Evolutionary conservation across 2,888 invertebrate species (phyloP), one percentile per base, ranked within the genome.

Genomic region (Andrena praecox): DNA sequence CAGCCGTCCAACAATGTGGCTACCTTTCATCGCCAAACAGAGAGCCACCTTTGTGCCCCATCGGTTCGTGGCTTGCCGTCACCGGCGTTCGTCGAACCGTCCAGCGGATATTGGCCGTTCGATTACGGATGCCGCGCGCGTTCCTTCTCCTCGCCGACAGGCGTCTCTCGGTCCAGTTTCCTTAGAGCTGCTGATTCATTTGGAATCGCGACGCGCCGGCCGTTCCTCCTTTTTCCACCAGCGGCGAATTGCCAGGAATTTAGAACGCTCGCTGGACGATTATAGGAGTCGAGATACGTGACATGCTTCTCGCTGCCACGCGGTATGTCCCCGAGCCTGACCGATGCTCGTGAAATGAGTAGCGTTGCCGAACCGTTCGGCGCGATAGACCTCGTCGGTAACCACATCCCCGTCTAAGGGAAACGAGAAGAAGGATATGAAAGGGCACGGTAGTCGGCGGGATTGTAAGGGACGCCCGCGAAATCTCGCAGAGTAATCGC

Each of bases 21-120:
- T 64, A 66, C 68, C 77, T 77, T 82, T 77, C 82, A 71, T 82
- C 81, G 50, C 52, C 70, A 71, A 82, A 82, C 77, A 63, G 42
- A 31, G 42, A 69, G 31, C 64, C 63, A 69, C 59, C 63, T 54
- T 33, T 42, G 35, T 27, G 48, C 33, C 0, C 35, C 48, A 4
- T n/a, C 66, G 77, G 66, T 50, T 31, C 70, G 56, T 20, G n/a
- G 68, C 35, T 64, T 64, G 69, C 67, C 59, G 33, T n/a, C 66
- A 33, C 42, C 77, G 63, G 7, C 10, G n/a, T 50, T 50, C 33
- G 50, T 54, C 54, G 63, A 66, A 48, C 12, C 50, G 59, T 31
- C 59, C 29, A 6, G 10, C 52, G 72, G 80, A 80, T 79, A 80
- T 80, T 27, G 71, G 64, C 29, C 70, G 62, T 63, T 59, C 74